A percentile compares a stretch with the other conserved stretches of the same genome.
Evolutionary conservation across 2,888 invertebrate genomes (phyloP).

Genomic region (Pseudeuparius sepicola): DNA sequence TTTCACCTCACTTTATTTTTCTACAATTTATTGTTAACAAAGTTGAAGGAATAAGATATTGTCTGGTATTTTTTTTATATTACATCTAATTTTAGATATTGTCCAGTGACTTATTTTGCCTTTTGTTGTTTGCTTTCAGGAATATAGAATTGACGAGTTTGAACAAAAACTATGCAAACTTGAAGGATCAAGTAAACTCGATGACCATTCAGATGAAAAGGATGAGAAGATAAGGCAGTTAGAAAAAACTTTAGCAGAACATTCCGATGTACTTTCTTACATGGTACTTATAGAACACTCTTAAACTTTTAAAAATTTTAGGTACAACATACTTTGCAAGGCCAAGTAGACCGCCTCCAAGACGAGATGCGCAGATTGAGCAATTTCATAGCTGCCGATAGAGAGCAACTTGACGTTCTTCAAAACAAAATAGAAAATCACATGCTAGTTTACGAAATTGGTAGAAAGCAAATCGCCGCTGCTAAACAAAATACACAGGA

Average conservation of each 20-base stretch:
- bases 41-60: too few species aligned
- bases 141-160: conserved; percentile 38
- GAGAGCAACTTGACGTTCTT: conserved; percentile 26
- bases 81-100: too few species aligned
- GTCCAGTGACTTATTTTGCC: too few species aligned
- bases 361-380: conserved; percentile 48
- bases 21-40: too few species aligned
- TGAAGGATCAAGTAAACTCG: conserved; percentile 31
- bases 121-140: too few species aligned
- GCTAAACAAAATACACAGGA: conserved; percentile 44
- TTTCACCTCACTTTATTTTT: too few species aligned
- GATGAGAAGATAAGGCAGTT: conserved; percentile 41
- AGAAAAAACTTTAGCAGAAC: conserved; percentile 38
- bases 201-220: conserved; percentile 29
- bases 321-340: conserved; percentile 35
- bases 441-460: conserved; percentile 47
- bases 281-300: conserved; percentile 2
- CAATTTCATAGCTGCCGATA: conserved; percentile 39
- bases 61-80: too few species aligned
- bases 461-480: conserved; percentile 43
- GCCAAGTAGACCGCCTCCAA: conserved; percentile 46
- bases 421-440: conserved; percentile 47
- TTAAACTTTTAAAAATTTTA: conserved; percentile 6
- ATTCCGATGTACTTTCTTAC: conserved; percentile 32
- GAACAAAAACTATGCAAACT: conserved; percentile 37